These are phyloP conservation scores for Chaetops frenatus DNA, from an alignment of 2,113 vertebrate species.

Conservation along the genomic window DNA sequence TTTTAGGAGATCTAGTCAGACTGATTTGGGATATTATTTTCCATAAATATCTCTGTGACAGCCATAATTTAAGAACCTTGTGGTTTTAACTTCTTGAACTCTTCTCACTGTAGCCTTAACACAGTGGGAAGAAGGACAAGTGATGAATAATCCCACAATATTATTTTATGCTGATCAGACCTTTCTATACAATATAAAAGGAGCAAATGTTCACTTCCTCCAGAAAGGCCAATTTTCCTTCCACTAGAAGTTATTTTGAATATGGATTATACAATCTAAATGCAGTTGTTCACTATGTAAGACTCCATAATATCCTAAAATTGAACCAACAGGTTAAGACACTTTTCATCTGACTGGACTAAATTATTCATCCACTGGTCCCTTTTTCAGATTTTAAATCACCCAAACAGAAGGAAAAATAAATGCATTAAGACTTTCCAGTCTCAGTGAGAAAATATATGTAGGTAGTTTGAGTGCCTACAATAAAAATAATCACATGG, in stretches of 20 bases:
- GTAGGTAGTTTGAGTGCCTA: background rate
- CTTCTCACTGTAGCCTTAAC: background rate
- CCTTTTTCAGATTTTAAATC: constrained; percentile 16
- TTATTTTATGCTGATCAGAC: background rate
- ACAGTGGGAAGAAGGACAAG: accelerated
- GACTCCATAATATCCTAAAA: background rate
- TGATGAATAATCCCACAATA: background rate
- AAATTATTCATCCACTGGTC: constrained; percentile 37
- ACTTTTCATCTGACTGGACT: constrained; percentile 12
- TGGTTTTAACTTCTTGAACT: background rate
- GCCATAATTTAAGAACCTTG: background rate
- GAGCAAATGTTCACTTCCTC: background rate
- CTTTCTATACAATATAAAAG: background rate
- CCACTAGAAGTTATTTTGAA: background rate
- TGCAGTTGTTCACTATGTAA: background rate
- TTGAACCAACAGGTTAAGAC: background rate
- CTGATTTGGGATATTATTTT: background rate
- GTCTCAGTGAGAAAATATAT: background rate
- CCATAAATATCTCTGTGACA: background rate
- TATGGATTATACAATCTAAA: background rate
- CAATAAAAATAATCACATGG: constrained; percentile 18
- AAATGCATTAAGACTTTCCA: background rate
- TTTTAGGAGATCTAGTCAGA: background rate
- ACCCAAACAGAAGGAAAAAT: background rate
- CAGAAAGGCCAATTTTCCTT: background rate